These are phyloP conservation scores for Ploceus nigricollis DNA, from an alignment of 2,113 vertebrate species.

Conservation along the genomic window DNA sequence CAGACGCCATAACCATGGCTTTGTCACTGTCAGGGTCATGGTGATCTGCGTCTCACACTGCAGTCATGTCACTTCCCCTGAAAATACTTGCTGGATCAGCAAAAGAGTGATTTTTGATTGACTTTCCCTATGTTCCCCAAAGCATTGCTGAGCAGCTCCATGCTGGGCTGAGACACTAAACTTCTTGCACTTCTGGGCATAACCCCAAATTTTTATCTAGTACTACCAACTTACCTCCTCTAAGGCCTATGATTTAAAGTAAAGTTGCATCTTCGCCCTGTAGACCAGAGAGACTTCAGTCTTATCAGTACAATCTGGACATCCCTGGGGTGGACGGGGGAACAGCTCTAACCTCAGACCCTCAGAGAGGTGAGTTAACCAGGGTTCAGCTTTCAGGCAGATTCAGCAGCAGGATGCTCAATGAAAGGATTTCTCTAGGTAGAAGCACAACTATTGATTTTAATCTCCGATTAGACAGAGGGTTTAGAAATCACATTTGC, in stretches of 20 bases:
- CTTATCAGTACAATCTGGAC: neutral
- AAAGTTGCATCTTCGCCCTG: neutral
- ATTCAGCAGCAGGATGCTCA: neutral
- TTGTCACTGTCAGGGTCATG: accelerated
- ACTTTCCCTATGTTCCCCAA: neutral
- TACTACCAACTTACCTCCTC: neutral
- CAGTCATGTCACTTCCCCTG: neutral
- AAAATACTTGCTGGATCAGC: neutral
- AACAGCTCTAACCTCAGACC: neutral
- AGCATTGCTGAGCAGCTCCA: neutral
- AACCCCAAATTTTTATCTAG: neutral
- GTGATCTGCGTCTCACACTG: neutral
- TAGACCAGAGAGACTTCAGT: neutral
- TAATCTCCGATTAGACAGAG: neutral
- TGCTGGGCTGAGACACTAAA: neutral
- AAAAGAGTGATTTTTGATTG: neutral
- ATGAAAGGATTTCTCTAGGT: neutral
- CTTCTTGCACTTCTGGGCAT: neutral
- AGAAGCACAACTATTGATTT: neutral
- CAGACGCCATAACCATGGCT: accelerated
- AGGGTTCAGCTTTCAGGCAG: neutral
- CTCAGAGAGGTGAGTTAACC: neutral
- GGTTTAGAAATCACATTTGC: neutral
- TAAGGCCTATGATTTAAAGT: neutral
- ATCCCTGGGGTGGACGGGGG: no score